Evolutionary conservation across 2,797 vertebrate genomes (phyloP).

Genomic region (Thunnus albacares): DNA sequence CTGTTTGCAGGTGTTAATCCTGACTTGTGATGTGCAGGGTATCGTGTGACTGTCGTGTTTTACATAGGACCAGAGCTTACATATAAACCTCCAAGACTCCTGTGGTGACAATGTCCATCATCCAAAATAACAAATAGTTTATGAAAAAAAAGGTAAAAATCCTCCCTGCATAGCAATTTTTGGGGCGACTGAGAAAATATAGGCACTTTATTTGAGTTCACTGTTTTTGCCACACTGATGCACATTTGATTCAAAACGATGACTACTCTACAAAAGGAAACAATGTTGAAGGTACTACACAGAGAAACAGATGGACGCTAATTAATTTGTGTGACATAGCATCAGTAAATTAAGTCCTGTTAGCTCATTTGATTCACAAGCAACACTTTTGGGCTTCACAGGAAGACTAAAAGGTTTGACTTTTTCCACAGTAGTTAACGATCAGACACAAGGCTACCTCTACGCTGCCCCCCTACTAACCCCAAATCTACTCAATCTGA

Average conservation of each 20-base stretch:
- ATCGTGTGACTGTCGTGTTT: conserved; percentile 69
- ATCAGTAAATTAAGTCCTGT: conserved; percentile 29
- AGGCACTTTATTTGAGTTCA: conserved; percentile 46
- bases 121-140: background rate
- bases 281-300: background rate
- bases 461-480: conserved; percentile 36
- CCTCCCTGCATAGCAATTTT: background rate
- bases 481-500: conserved; percentile 46
- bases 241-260: conserved; percentile 30
- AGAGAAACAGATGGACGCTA: background rate
- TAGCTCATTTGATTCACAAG: conserved; percentile 36
- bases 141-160: background rate
- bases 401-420: conserved; percentile 40
- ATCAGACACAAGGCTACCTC: conserved; percentile 84
- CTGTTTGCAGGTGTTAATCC: conserved; percentile 67
- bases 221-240: conserved; percentile 44
- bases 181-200: conserved; percentile 32
- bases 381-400: conserved; percentile 41
- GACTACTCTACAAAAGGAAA: conserved; percentile 26
- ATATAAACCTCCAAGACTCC: conserved; percentile 22
- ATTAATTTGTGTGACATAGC: conserved; percentile 17
- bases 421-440: conserved; percentile 47
- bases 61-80: conserved; percentile 49
- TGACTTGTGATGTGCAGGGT: conserved; percentile 70
- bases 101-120: conserved; percentile 18